Evolutionary conservation across 2,113 vertebrate species (phyloP).

Genomic region (rat (Rattus norvegicus)): DNA sequence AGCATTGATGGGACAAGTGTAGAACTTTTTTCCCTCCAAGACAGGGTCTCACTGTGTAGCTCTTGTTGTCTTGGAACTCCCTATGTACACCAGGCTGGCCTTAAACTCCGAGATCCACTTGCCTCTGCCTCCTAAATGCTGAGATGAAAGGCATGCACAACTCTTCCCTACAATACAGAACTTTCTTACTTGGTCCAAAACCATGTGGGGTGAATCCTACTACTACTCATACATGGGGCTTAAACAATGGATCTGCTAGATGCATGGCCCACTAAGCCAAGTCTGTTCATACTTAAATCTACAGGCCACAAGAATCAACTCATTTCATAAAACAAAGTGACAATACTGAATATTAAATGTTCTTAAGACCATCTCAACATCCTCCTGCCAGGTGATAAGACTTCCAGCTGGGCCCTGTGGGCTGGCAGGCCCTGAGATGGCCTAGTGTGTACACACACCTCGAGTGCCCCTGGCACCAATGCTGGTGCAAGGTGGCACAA

Average conservation of each 20-base stretch:
- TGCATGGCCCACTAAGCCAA: background rate
- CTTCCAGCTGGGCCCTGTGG: background rate
- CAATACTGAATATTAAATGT: background rate
- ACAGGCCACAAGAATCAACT: background rate
- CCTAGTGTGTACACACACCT: background rate
- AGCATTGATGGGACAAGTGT: too few species aligned
- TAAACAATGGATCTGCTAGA: background rate
- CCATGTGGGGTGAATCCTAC: background rate
- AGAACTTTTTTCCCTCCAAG: too few species aligned
- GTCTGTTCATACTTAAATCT: background rate
- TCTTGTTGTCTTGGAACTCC: too few species aligned
- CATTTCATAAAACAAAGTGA: background rate
- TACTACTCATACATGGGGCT: background rate
- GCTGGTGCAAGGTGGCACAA: background rate
- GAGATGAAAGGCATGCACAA: background rate
- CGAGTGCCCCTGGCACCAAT: accelerated
- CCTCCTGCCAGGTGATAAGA: background rate
- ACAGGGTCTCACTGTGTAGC: too few species aligned
- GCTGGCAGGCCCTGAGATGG: background rate
- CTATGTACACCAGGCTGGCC: too few species aligned
- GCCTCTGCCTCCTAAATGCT: too few species aligned
- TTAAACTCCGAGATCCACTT: too few species aligned
- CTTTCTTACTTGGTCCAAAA: background rate
- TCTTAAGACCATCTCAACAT: background rate
- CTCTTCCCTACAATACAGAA: background rate